Evolutionary conservation across 2,888 invertebrate genomes (phyloP).

Genomic region (Drosophila siamana): DNA sequence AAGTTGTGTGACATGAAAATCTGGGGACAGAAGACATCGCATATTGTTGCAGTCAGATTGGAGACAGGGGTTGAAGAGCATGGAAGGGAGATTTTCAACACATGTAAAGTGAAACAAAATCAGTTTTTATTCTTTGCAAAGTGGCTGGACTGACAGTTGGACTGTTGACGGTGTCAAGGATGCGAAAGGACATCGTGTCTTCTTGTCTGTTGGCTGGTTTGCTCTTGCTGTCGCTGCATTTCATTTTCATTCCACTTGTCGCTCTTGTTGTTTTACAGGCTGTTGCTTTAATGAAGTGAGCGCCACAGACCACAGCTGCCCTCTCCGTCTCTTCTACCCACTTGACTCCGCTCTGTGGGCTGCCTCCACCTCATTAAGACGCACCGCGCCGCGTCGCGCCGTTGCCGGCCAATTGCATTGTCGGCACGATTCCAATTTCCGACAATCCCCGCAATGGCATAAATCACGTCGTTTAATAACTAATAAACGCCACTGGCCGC

Average conservation of each 20-base stretch:
- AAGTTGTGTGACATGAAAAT: conserved; percentile 17
- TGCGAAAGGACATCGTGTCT: conserved; percentile 27
- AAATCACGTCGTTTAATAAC: conserved; percentile 77
- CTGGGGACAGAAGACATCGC: conserved; percentile 11
- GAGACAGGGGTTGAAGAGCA: neutral
- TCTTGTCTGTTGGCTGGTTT: conserved; percentile 14
- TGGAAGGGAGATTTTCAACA: neutral
- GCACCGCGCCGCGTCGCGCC: conserved; percentile 11
- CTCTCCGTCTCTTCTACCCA: neutral
- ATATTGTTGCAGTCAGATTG: conserved; percentile 49
- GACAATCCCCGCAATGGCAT: conserved; percentile 37
- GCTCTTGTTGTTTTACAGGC: conserved; percentile 43
- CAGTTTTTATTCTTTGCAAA: conserved; percentile 25
- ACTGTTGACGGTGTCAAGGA: conserved; percentile 43
- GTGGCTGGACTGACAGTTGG: neutral
- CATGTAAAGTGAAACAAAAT: conserved; percentile 40
- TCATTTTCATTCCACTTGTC: conserved; percentile 46
- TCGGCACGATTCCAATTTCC: conserved; percentile 34
- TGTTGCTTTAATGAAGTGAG: conserved; percentile 54
- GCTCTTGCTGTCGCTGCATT: conserved; percentile 41
- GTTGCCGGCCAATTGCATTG: conserved; percentile 57
- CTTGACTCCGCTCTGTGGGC: conserved; percentile 16
- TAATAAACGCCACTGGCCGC: conserved; percentile 64
- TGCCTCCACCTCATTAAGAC: conserved; percentile 64
- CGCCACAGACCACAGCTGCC: conserved; percentile 49